A percentile compares a stretch with the other conserved stretches of the same genome.
These are phyloP conservation scores for Aldabrachelys gigantea DNA, from an alignment of 2,113 vertebrate genomes.

Conservation along the genomic window DNA sequence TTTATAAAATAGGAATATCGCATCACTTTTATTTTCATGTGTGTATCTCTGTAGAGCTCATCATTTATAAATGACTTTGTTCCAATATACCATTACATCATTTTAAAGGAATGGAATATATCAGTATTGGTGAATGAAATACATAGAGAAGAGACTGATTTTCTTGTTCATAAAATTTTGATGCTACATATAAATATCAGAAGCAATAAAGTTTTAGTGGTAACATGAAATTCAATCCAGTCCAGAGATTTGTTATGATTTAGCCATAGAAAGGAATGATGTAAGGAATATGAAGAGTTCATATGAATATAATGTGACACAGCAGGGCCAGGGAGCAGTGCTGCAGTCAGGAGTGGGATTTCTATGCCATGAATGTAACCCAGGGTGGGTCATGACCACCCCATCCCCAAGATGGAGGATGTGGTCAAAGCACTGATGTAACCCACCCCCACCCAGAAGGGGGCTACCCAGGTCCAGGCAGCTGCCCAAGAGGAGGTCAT, in stretches of 20 bases:
- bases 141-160: not conserved
- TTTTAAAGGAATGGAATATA: not conserved
- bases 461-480: too few relatives aligned
- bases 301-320: not conserved
- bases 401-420: too few relatives aligned
- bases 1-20: not conserved
- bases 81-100: not conserved
- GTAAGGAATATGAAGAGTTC: not conserved
- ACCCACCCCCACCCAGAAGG: too few relatives aligned
- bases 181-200: not conserved
- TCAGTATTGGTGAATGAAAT: not conserved
- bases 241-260: not conserved
- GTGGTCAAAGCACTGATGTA: too few relatives aligned
- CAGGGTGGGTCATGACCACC: too few relatives aligned
- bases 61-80: not conserved
- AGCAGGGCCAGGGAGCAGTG: too few relatives aligned
- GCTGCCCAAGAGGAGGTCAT: too few relatives aligned
- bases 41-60: not conserved
- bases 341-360: too few relatives aligned
- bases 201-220: not conserved
- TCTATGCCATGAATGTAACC: too few relatives aligned
- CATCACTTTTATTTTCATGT: not conserved
- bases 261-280: not conserved
- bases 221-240: not conserved
- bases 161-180: constrained; percentile 21